Base-by-base conservation (phyloP, 2,113 vertebrate species). In the Psammodynastes pulverulentus region DNA sequence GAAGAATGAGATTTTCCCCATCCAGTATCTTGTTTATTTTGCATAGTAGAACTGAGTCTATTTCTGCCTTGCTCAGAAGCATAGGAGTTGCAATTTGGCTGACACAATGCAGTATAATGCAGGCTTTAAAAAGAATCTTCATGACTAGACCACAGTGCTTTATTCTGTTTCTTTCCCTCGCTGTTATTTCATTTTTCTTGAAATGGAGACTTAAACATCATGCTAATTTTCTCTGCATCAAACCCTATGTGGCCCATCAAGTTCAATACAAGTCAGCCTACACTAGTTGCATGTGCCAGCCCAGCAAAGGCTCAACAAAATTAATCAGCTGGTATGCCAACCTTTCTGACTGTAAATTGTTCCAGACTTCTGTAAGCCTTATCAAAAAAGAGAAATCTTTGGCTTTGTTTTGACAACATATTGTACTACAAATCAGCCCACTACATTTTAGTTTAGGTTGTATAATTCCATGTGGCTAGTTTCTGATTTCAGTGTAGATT, bases 341-440 rank as follows among this genome's bases (percentile, higher is more conserved):
- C 13, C 13, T 72, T 23, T 23, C 56, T 49, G 46, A 21, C 39
- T 0, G 0, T 43, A 89, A 91, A 46, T 67, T 87, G 2, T 39
- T 54, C 2, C 10, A 84, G 52, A 17, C 45, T 91, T 29, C 91
- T 7, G 1, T 90, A 94, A 93, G 62, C 45, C 39, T 95, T 85
- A 86, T 17, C 53, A 86, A 54, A 58, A 49, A 54, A 58, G n/a
- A 15, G 6, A 87, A 84, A 4, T 3, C 56, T 91, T 91, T 6
- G 46, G 39, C 29, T 79, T 79, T 79, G 58, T 51, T 88, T 90
- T 93, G 26, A 21, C 34, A 79, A 79, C 72, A 79, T 79, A 39
- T 21, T 79, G 3, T 3, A 79, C 67, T 39, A 39, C 67, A 79
- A 79, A 79, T 39, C 72, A 39, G 15, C 6, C 62, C 17, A 6